Percentiles rank a stretch among this genome's conserved stretches.
Evolutionary conservation across 2,113 vertebrate genomes (phyloP).

Genomic region (Phalacrocorax aristotelis): DNA sequence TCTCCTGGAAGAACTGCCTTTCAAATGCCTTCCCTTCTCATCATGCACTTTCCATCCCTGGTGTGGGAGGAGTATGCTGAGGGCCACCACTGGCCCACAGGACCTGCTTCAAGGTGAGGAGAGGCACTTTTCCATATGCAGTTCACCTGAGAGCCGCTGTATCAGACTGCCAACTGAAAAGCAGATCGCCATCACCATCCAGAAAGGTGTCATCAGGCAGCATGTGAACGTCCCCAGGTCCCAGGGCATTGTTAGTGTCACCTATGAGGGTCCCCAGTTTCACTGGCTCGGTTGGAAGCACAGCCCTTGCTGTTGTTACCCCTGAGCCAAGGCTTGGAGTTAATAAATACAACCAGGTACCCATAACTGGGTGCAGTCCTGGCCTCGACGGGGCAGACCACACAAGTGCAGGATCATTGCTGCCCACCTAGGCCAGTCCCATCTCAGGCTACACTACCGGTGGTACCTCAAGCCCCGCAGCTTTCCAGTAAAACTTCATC

Average conservation of each 20-base stretch:
- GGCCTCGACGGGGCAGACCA: accelerated
- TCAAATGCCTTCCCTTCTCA: background rate
- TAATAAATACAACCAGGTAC: background rate
- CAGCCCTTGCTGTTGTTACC: background rate
- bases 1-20: background rate
- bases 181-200: background rate
- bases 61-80: background rate
- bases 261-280: background rate
- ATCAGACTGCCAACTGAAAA: background rate
- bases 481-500: background rate
- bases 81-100: background rate
- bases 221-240: background rate
- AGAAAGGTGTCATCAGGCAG: background rate
- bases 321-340: background rate
- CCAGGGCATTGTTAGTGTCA: background rate
- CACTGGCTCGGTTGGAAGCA: background rate
- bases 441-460: background rate
- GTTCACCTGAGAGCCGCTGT: background rate
- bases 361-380: background rate
- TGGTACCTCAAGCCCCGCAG: background rate
- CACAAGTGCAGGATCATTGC: background rate
- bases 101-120: background rate
- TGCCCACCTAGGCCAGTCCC: background rate
- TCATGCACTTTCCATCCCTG: accelerated
- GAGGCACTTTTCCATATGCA: background rate